Base-by-base conservation (phyloP, 2,888 invertebrate species). In the Agriotes lineatus region DNA sequence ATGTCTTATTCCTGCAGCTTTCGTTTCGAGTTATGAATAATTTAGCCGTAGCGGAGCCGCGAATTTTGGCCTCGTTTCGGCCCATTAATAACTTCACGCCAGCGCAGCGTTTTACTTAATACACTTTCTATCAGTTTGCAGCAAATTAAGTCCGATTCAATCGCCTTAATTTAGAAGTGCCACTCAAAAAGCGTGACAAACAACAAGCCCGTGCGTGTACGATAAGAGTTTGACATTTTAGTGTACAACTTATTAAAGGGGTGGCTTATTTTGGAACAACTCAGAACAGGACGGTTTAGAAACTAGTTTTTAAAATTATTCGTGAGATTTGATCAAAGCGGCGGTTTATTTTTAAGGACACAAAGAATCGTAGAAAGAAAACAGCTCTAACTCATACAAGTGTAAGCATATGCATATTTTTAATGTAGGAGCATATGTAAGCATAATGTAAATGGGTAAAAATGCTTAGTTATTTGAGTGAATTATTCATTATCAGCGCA, bases 401-500 rank as follows among this genome's bases (percentile, higher is more conserved):
- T 67, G 44, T 44, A 62, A 39, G 60, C 52, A 60, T 54, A 54
- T 45, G 37, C 48, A 61, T 48, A 60, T 56, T 62, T 57, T 62
- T 67, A 58, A 62, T 67, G 33, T 62, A 20, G 33, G 35, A 68
- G 54, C 63, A 64, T 60, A 59, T 61, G 69, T 69, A 65, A 59
- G 52, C 18, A 66, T 57, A 66, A 62, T 70, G 50, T 57, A 64
- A 67, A 71, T 65, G 33, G 42, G 44, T 67, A 57, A 60, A 67
- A 54, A 60, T 64, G 60, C 48, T 54, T 57, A 57, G 54, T 54
- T 66, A 61, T 70, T 61, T 62, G 52, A 71, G 72, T 75, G 74
- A 77, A 76, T 77, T 71, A 77, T 76, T 77, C 74, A 75, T 72
- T 71, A 64, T 61, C 69, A 68, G 67, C 65, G 52, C 64, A 72